Percentiles rank a stretch among this genome's conserved stretches.
phyloP scores from a whole-genome alignment of 2,797 vertebrate species.

The Pantherophis vulpinus region DNA sequence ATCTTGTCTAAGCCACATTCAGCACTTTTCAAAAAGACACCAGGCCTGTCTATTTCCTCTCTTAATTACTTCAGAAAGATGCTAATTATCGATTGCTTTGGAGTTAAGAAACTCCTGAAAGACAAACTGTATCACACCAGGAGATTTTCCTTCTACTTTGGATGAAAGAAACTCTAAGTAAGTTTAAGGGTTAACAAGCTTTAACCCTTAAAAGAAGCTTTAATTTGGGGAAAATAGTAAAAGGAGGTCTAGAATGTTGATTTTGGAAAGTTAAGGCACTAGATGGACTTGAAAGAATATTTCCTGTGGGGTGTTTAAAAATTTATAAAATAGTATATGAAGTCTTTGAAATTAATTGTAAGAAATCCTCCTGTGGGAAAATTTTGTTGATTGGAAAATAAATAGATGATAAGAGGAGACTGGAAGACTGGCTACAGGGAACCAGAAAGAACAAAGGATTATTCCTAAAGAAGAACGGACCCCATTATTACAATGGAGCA shows the following conservation, averaged over 20 bases:
- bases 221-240: neutral
- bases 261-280: neutral
- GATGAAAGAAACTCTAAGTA: neutral
- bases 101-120: neutral
- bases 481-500: neutral
- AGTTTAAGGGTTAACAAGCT: neutral
- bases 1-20: neutral
- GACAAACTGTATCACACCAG: neutral
- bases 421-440: neutral
- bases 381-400: neutral
- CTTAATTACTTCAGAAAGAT: neutral
- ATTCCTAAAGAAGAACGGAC: neutral
- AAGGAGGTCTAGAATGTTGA: neutral
- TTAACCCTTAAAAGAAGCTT: neutral
- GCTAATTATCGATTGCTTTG: neutral
- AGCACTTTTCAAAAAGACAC: neutral
- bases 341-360: neutral
- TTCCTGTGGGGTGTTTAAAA: neutral
- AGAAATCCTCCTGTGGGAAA: neutral
- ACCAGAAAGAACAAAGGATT: neutral
- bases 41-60: neutral
- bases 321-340: neutral
- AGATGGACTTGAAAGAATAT: neutral
- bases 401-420: neutral
- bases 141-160: neutral